Conservation (phyloP, 2,888 invertebrate genomes). For the Apamea anceps region DNA sequence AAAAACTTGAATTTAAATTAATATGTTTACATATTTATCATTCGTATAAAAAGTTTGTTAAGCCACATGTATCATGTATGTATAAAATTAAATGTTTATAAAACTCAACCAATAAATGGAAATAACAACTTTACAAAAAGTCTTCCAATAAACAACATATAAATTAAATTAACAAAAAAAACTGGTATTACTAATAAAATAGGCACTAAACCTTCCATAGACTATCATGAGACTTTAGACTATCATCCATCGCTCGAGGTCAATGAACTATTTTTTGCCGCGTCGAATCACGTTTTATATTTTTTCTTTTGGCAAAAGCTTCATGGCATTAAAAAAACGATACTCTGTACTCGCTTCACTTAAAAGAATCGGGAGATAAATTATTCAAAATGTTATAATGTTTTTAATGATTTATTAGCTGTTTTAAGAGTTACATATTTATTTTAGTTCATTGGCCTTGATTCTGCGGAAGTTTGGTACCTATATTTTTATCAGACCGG, state of each 20-base stretch:
- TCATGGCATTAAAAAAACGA: conserved; percentile 14
- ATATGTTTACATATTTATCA: conserved; percentile 1
- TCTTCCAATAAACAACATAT: conserved; percentile 13
- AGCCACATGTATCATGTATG: background rate
- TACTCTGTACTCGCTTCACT: conserved; percentile 8
- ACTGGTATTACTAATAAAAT: conserved; percentile 16
- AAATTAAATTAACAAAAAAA: conserved; percentile 4
- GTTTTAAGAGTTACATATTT: conserved; percentile 19
- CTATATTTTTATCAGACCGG: conserved; percentile 2
- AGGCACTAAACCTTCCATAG: conserved; percentile 24
- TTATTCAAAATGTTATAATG: conserved; percentile 23
- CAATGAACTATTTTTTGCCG: conserved; percentile 60
- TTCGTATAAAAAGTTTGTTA: background rate
- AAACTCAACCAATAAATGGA: background rate
- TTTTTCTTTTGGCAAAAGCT: conserved; percentile 51
- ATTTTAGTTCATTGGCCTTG: conserved; percentile 28
- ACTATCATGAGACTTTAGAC: conserved; percentile 11
- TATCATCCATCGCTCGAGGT: conserved; percentile 32
- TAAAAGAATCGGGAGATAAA: conserved; percentile 21
- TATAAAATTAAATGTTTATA: background rate
- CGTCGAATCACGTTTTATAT: conserved; percentile 46
- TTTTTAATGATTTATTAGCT: conserved; percentile 7
- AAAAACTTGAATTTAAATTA: background rate
- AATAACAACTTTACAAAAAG: background rate
- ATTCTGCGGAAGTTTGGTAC: conserved; percentile 12